These are phyloP conservation scores for cat (Felis catus) DNA, from an alignment of 2,113 vertebrate genomes.

Conservation along the genomic window DNA sequence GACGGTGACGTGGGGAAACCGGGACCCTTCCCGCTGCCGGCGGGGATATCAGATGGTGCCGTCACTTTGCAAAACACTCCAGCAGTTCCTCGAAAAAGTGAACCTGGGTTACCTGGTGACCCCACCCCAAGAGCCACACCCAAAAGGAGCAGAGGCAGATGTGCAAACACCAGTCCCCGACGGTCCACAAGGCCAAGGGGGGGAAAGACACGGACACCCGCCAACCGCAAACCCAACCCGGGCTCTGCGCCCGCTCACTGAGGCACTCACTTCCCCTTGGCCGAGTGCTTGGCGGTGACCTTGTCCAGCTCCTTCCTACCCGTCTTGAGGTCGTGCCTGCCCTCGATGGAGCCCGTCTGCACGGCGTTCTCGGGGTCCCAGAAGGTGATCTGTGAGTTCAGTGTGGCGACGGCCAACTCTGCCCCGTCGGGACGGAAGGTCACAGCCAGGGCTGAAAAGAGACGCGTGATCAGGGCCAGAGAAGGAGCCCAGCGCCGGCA, in stretches of 20 bases:
- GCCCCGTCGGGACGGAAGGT: constrained; percentile 93
- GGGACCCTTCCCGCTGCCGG: accelerated
- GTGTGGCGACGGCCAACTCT: constrained; percentile 92
- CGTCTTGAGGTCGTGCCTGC: constrained; percentile 93
- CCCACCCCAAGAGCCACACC: background rate
- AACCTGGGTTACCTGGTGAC: background rate
- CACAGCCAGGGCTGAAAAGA: constrained; percentile 88
- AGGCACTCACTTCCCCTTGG: constrained; percentile 95
- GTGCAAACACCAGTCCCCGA: accelerated
- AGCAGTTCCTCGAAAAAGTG: accelerated
- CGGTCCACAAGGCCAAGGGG: accelerated
- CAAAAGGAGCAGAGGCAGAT: accelerated
- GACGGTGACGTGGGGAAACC: accelerated
- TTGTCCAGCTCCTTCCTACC: constrained; percentile 96
- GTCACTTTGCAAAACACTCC: accelerated
- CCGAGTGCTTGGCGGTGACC: constrained; percentile 94
- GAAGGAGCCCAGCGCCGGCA: background rate
- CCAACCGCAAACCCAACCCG: background rate
- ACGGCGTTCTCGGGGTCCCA: constrained; percentile 91
- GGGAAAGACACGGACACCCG: accelerated
- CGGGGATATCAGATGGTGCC: accelerated
- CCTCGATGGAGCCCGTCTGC: constrained; percentile 91
- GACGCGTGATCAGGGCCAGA: accelerated
- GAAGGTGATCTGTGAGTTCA: constrained; percentile 94
- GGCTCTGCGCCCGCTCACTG: accelerated